Conservation (phyloP, 2,113 vertebrate species). For the Chauna torquata region DNA sequence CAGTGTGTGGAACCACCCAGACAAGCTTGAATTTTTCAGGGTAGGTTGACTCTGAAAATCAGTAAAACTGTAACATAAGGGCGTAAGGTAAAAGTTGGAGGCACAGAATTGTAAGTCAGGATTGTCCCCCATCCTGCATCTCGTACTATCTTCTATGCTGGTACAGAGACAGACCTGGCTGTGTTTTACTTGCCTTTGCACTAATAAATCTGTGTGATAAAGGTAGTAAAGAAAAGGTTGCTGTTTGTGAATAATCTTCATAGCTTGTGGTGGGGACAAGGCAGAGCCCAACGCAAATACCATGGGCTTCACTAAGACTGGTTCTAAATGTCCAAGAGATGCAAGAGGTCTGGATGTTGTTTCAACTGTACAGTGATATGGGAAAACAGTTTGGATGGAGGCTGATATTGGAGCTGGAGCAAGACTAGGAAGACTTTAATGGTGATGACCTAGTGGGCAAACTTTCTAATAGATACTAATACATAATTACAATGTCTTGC, state of each 20-base stretch:
- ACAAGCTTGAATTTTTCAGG: neutral
- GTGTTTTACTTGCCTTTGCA: rapidly evolving
- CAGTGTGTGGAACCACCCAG: neutral
- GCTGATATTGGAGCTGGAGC: neutral
- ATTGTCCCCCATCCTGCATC: neutral
- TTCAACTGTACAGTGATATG: neutral
- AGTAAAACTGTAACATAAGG: neutral
- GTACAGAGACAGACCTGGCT: neutral
- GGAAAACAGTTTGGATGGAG: neutral
- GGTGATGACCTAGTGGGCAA: no score
- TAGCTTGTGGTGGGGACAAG: neutral
- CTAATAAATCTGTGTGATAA: neutral
- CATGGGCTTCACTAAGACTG: neutral
- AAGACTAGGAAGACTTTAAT: neutral
- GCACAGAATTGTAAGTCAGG: neutral
- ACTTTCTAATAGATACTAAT: no score
- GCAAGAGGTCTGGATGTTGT: neutral
- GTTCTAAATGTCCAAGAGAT: neutral
- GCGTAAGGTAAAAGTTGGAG: neutral
- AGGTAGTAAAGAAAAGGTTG: neutral
- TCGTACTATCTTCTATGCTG: neutral
- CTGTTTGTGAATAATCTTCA: neutral
- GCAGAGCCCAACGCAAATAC: neutral
- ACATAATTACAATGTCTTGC: neutral
- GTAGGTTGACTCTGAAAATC: neutral